phyloP scores from a whole-genome alignment of 2,113 vertebrate genomes.

The Otolemur garnettii region DNA sequence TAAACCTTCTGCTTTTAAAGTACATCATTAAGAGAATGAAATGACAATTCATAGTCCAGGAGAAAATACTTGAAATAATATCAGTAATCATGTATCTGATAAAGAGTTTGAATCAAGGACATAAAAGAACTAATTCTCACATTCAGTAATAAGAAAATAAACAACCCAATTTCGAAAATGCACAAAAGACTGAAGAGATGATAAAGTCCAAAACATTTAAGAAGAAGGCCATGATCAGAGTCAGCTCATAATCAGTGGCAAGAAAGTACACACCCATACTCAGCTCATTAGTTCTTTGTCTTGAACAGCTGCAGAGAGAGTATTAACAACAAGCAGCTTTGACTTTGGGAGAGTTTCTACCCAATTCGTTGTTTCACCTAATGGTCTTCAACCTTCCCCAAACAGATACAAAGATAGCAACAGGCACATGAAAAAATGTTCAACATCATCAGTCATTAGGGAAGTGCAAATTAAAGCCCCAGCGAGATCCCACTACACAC shows the following conservation, averaged over 20 bases:
- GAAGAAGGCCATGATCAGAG: slow-evolving; percentile 7
- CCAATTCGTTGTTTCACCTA: not conserved
- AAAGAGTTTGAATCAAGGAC: not conserved
- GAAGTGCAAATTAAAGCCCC: slow-evolving; percentile 25
- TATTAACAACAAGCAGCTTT: not conserved
- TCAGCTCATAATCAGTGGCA: not conserved
- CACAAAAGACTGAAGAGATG: not conserved
- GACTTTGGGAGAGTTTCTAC: not conserved
- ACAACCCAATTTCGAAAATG: not conserved
- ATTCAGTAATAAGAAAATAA: slow-evolving; percentile 17
- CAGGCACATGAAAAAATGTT: not conserved
- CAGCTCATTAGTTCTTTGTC: not conserved
- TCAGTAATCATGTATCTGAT: not conserved
- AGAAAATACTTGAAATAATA: slow-evolving; percentile 22
- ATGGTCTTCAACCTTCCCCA: not conserved
- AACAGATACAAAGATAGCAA: not conserved
- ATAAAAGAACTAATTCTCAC: not conserved
- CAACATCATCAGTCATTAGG: not conserved
- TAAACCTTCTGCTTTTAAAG: not conserved
- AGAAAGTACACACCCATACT: not conserved
- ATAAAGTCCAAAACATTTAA: slow-evolving; percentile 9
- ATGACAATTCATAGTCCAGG: not conserved
- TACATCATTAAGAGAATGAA: not conserved
- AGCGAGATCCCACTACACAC: not conserved
- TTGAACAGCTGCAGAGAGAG: not conserved